Conservation (phyloP, 2,888 invertebrate genomes). For the Trisateles emortualis region DNA sequence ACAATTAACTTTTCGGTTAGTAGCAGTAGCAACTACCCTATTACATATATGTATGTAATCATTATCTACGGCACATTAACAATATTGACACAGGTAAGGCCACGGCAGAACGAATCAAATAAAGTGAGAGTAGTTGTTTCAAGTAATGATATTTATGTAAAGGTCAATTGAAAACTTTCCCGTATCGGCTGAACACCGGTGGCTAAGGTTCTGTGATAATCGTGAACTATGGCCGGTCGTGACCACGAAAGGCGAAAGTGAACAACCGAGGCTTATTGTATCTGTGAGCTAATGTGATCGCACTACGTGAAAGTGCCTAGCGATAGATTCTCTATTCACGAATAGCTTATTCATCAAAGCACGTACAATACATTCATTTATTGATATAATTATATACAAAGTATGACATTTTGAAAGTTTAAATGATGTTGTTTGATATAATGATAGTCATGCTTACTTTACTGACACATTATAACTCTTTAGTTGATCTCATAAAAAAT, state of each 20-base stretch:
- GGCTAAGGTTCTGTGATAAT: constrained; percentile 44
- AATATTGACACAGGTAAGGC: constrained; percentile 39
- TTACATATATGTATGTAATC: background rate
- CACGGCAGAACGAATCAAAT: constrained; percentile 10
- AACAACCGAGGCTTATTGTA: constrained; percentile 53
- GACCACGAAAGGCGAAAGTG: constrained; percentile 66
- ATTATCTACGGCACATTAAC: constrained; percentile 15
- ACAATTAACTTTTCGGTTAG: too few species aligned
- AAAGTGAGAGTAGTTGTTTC: constrained; percentile 40
- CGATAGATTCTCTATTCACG: constrained; percentile 35
- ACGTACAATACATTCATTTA: constrained; percentile 5
- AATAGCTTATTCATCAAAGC: constrained; percentile 18
- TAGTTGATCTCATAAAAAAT: too few species aligned
- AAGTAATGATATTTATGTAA: constrained; percentile 40
- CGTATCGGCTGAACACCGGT: constrained; percentile 47
- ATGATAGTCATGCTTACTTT: constrained; percentile 1
- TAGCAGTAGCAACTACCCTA: too few species aligned
- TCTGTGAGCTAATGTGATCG: constrained; percentile 55
- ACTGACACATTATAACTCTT: background rate
- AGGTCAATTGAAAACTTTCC: constrained; percentile 53
- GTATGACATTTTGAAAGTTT: constrained; percentile 1
- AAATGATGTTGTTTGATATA: background rate
- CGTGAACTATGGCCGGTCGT: constrained; percentile 66
- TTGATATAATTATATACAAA: constrained; percentile 9
- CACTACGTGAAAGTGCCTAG: constrained; percentile 52